These are phyloP conservation scores for Oithona nana DNA, from an alignment of 2,888 invertebrate species.

Conservation along the genomic window DNA sequence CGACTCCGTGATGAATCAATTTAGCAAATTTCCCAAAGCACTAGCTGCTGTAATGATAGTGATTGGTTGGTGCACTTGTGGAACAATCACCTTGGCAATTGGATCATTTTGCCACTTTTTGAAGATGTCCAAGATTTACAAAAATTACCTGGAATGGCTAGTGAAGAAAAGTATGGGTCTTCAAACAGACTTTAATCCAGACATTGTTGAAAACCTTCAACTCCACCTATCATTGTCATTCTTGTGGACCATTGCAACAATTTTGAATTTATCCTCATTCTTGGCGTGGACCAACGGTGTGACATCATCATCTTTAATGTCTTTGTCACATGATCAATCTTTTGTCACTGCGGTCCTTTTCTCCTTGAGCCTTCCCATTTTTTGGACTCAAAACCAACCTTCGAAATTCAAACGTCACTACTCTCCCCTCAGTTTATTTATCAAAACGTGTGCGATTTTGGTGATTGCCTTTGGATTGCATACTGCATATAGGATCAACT, in stretches of 20 bases:
- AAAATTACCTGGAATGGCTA: constrained; percentile 49
- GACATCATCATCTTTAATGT: constrained; percentile 32
- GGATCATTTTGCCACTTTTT: constrained; percentile 48
- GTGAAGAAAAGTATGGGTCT: constrained; percentile 27
- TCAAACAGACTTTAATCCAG: background rate
- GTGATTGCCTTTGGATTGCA: background rate
- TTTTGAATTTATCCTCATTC: constrained; percentile 49
- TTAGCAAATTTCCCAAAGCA: constrained; percentile 47
- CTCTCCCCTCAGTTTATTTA: background rate
- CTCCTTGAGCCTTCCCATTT: background rate
- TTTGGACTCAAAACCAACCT: background rate
- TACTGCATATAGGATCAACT: constrained; percentile 9
- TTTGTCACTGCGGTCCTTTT: constrained; percentile 38
- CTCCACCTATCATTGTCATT: constrained; percentile 54
- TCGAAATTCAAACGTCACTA: background rate
- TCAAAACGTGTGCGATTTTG: background rate
- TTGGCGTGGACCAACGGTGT: constrained; percentile 63
- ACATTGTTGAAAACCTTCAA: constrained; percentile 33
- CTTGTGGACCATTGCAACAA: constrained; percentile 42
- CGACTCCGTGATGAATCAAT: constrained; percentile 22
- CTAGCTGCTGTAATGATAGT: constrained; percentile 43
- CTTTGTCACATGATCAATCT: constrained; percentile 42
- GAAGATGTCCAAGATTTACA: constrained; percentile 51
- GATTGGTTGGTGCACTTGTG: constrained; percentile 46
- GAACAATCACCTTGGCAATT: constrained; percentile 45